Conservation (phyloP, 2,888 invertebrate species). For the Orthosia cruda region DNA sequence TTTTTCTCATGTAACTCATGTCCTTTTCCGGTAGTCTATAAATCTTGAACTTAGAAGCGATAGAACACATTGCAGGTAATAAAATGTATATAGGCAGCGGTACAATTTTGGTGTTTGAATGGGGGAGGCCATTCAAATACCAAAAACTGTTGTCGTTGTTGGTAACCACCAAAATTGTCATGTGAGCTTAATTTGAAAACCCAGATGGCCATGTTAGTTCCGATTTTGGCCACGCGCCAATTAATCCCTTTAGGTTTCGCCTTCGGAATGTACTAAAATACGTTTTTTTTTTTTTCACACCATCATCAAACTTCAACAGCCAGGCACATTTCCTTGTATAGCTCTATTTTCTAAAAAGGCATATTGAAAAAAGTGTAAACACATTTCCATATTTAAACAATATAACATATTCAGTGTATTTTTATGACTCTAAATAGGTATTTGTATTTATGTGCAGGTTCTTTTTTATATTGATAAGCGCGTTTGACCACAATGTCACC, state of each 20-base stretch:
- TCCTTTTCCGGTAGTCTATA: background rate
- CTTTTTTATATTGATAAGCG: too few relatives aligned
- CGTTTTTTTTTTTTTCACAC: background rate
- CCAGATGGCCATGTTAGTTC: too few relatives aligned
- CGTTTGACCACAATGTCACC: too few relatives aligned
- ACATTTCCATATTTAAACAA: slow-evolving; percentile 8
- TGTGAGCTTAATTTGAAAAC: too few relatives aligned
- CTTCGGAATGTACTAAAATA: background rate
- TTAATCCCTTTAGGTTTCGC: background rate
- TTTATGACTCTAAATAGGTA: background rate
- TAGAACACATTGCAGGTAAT: background rate
- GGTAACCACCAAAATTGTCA: too few relatives aligned
- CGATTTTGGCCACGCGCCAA: background rate
- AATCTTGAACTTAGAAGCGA: background rate
- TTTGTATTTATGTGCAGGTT: too few relatives aligned
- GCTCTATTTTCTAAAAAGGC: too few relatives aligned
- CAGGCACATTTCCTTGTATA: background rate
- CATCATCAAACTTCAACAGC: slow-evolving; percentile 3
- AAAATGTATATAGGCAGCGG: too few relatives aligned
- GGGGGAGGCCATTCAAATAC: too few relatives aligned
- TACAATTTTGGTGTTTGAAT: too few relatives aligned
- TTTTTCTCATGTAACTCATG: too few relatives aligned
- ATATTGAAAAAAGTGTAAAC: background rate
- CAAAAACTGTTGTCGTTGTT: too few relatives aligned
- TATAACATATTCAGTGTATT: background rate